These are phyloP conservation scores for Neodon shergylaensis DNA, from an alignment of 2,113 vertebrate species.

Conservation along the genomic window DNA sequence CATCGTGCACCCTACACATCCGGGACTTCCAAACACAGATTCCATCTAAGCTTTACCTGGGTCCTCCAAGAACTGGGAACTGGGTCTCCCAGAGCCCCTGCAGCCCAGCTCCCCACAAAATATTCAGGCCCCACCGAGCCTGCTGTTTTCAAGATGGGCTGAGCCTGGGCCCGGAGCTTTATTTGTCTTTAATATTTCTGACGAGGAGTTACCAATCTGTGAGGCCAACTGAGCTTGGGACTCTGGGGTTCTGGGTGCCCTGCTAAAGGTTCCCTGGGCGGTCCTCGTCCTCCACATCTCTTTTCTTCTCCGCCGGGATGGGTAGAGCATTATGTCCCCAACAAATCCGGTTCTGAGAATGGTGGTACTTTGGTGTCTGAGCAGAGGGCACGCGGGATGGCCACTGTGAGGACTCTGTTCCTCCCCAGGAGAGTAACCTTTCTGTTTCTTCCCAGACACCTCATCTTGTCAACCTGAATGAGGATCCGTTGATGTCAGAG, in stretches of 20 bases:
- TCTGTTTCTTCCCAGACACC: slow-evolving; percentile 89
- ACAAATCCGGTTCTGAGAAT: neutral
- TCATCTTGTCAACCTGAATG: slow-evolving; percentile 97
- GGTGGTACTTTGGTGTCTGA: neutral
- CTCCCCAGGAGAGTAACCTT: neutral
- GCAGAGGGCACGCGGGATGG: rapidly evolving
- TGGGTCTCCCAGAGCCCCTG: neutral
- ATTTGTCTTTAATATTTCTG: neutral
- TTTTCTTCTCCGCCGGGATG: neutral
- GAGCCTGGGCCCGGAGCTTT: too few species aligned
- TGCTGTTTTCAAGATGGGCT: neutral
- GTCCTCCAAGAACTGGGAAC: neutral
- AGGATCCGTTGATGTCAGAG: slow-evolving; percentile 98
- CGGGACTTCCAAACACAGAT: neutral
- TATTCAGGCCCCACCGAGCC: neutral
- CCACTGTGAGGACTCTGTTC: neutral
- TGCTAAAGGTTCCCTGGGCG: neutral
- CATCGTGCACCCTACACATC: neutral
- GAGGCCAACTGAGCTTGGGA: neutral
- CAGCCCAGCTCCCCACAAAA: neutral
- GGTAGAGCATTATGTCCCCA: neutral
- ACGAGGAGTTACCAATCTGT: neutral
- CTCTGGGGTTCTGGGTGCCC: neutral
- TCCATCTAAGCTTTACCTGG: neutral
- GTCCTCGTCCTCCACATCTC: neutral